These are phyloP conservation scores for Chiroxiphia lanceolata DNA, from an alignment of 2,797 vertebrate genomes.

Conservation along the genomic window DNA sequence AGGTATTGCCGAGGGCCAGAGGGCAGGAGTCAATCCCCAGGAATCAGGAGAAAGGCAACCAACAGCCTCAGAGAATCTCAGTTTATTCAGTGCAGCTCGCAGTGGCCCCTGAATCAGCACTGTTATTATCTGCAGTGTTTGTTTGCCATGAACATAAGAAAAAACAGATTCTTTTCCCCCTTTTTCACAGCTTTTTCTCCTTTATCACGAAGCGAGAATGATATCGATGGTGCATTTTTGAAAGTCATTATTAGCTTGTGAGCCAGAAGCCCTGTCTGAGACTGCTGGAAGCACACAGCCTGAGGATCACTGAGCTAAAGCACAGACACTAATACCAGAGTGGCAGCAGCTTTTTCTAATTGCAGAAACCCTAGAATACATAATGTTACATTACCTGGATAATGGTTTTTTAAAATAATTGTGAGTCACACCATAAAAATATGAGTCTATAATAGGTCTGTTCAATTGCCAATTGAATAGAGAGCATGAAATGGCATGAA, in stretches of 20 bases:
- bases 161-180: accelerated
- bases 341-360: background rate
- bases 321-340: background rate
- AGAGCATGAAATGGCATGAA: background rate
- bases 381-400: background rate
- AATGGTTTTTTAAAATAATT: background rate
- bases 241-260: background rate
- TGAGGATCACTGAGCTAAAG: background rate
- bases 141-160: background rate
- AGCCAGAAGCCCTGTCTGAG: background rate
- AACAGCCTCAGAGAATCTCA: background rate
- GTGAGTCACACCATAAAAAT: constrained; percentile 7
- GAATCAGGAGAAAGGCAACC: background rate
- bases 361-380: background rate
- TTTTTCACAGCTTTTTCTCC: background rate
- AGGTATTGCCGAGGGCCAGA: background rate
- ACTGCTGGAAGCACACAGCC: background rate
- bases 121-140: background rate
- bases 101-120: background rate
- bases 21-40: background rate
- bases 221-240: background rate
- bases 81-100: background rate
- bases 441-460: background rate
- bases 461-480: background rate
- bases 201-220: background rate